Conservation (phyloP, 2,113 vertebrate genomes). For the Pongo abelii region DNA sequence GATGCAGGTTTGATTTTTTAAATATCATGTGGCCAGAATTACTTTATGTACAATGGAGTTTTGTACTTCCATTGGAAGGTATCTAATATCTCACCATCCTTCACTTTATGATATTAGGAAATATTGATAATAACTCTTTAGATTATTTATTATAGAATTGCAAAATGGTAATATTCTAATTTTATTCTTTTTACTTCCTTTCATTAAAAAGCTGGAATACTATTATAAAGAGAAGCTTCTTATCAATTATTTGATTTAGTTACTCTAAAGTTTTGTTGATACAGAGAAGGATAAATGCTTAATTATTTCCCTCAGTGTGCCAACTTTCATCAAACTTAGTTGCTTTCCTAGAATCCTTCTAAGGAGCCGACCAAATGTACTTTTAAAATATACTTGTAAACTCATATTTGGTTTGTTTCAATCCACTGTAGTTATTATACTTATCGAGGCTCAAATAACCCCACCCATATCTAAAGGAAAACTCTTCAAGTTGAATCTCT, state of each 20-base stretch:
- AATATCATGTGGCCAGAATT: slow-evolving; percentile 34
- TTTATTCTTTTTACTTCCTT: background rate
- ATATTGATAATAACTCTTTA: background rate
- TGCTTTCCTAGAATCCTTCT: background rate
- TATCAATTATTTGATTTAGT: background rate
- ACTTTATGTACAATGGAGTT: background rate
- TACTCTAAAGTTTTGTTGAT: background rate
- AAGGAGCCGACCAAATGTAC: background rate
- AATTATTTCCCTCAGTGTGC: background rate
- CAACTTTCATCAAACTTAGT: background rate
- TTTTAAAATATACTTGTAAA: background rate
- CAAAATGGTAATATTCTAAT: background rate
- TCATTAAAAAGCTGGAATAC: background rate
- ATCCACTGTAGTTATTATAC: background rate
- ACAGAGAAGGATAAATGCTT: background rate
- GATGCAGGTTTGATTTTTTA: background rate
- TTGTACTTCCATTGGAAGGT: background rate
- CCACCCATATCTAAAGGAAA: background rate
- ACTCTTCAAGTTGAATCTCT: background rate
- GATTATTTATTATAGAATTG: background rate
- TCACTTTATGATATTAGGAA: background rate
- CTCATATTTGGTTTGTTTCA: background rate
- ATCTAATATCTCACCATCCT: background rate
- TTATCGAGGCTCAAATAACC: background rate
- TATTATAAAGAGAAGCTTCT: background rate